Evolutionary conservation across 2,888 invertebrate genomes (phyloP).

Genomic region (Catocala fraxini): DNA sequence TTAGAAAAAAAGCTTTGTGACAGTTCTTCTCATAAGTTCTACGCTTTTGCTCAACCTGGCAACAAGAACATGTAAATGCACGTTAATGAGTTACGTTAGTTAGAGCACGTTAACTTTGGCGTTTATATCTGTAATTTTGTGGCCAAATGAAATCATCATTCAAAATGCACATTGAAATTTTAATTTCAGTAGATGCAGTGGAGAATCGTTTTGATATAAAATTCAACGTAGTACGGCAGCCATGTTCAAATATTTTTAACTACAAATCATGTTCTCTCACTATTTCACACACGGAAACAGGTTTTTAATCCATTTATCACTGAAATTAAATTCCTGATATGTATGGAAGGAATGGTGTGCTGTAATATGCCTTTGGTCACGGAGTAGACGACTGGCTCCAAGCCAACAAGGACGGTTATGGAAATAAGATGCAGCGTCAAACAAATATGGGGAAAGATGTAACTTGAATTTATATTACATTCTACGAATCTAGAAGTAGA

Average conservation of each 20-base stretch:
- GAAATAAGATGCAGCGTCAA: conserved; percentile 43
- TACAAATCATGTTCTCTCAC: conserved; percentile 38
- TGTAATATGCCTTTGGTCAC: conserved; percentile 49
- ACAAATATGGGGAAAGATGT: conserved; percentile 41
- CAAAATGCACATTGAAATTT: too few relatives aligned
- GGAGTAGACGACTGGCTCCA: conserved; percentile 46
- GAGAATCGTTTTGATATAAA: too few relatives aligned
- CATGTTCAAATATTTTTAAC: conserved; percentile 16
- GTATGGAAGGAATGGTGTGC: conserved; percentile 42
- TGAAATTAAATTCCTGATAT: conserved; percentile 51
- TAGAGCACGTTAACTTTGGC: too few relatives aligned
- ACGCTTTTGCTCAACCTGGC: too few relatives aligned
- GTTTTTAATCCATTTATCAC: conserved; percentile 65
- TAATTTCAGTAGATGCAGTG: neutral
- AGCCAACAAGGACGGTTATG: conserved; percentile 41
- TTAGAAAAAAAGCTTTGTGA: too few relatives aligned
- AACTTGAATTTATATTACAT: conserved; percentile 30
- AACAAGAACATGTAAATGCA: too few relatives aligned
- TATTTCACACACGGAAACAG: conserved; percentile 46
- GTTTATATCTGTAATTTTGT: too few relatives aligned
- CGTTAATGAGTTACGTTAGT: too few relatives aligned
- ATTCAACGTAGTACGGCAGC: too few relatives aligned
- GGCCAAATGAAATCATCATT: too few relatives aligned
- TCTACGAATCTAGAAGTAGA: conserved; percentile 8
- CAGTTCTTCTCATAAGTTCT: too few relatives aligned